Percentiles rank a stretch among this genome's conserved stretches.
phyloP scores from a whole-genome alignment of 2,113 vertebrate species.

The Dermatemys mawii region DNA sequence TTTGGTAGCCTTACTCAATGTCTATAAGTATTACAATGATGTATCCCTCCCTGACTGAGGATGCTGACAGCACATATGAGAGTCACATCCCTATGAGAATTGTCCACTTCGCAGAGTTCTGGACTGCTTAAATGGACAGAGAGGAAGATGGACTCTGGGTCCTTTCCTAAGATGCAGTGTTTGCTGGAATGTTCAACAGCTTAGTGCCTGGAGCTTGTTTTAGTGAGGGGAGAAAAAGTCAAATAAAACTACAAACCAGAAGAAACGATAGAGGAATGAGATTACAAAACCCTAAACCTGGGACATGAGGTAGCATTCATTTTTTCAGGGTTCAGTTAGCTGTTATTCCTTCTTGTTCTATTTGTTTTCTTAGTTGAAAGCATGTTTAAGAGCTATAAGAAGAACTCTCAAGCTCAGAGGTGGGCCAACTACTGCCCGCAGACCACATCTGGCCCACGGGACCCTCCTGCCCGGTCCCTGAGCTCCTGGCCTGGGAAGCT shows the following conservation, averaged over 20 bases:
- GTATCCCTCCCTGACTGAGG: background rate
- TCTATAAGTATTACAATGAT: background rate
- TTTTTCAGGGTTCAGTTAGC: background rate
- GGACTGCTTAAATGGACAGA: rapidly evolving
- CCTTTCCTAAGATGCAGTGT: background rate
- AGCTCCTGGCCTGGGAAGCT: too few relatives aligned
- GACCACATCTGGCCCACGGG: too few relatives aligned
- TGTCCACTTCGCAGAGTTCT: background rate
- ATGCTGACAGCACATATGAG: background rate
- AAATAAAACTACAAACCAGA: background rate
- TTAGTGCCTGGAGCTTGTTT: background rate
- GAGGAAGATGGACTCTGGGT: background rate
- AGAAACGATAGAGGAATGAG: background rate
- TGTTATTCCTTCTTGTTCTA: background rate
- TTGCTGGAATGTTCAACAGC: background rate
- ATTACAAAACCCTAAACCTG: background rate
- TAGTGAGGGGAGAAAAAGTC: background rate
- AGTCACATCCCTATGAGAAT: background rate
- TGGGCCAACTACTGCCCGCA: too few relatives aligned
- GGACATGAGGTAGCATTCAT: background rate
- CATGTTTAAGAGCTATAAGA: background rate
- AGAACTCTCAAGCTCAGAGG: background rate
- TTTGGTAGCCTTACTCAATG: slow-evolving; percentile 9
- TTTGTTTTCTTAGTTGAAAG: slow-evolving; percentile 23
- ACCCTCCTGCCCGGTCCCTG: too few relatives aligned